These are phyloP conservation scores for Ganaspis brasiliensis DNA, from an alignment of 2,888 invertebrate genomes.

Conservation along the genomic window DNA sequence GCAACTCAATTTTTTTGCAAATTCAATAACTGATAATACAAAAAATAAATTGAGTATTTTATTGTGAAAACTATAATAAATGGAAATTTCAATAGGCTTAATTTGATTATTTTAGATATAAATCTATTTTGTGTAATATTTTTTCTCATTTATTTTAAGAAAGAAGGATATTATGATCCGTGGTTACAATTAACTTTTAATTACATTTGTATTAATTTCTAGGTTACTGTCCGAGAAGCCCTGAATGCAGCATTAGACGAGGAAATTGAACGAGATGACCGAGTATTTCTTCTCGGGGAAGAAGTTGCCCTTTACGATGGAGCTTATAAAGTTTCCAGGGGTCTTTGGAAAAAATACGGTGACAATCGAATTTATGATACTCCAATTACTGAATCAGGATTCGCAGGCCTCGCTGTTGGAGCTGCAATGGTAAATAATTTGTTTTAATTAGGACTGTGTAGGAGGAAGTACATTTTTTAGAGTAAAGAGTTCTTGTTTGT, in stretches of 20 bases:
- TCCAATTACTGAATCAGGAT: conserved; percentile 99
- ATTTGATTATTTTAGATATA: too few species aligned
- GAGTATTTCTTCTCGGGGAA: conserved; percentile 95
- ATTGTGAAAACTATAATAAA: too few species aligned
- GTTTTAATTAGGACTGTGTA: too few species aligned
- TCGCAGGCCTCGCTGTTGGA: conserved; percentile 96
- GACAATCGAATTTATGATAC: conserved; percentile 98
- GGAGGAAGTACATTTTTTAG: too few species aligned
- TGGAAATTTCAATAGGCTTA: too few species aligned
- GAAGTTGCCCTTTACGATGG: conserved; percentile 99
- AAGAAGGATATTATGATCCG: too few species aligned
- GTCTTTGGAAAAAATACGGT: conserved; percentile 98
- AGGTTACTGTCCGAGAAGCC: conserved; percentile 98
- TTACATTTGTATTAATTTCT: conserved; percentile 77
- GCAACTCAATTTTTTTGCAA: background rate
- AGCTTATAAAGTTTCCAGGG: conserved; percentile 96
- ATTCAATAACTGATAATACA: too few species aligned
- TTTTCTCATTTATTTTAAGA: too few species aligned
- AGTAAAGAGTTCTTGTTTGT: too few species aligned
- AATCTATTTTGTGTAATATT: too few species aligned
- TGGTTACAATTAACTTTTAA: too few species aligned
- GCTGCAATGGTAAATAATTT: conserved; percentile 88
- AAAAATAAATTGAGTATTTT: too few species aligned
- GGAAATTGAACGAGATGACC: conserved; percentile 96
- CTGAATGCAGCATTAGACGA: conserved; percentile 98